Evolutionary conservation across 1,140 invertebrate species (phyloP).

Genomic region (Diachasmimorpha longicaudata): DNA sequence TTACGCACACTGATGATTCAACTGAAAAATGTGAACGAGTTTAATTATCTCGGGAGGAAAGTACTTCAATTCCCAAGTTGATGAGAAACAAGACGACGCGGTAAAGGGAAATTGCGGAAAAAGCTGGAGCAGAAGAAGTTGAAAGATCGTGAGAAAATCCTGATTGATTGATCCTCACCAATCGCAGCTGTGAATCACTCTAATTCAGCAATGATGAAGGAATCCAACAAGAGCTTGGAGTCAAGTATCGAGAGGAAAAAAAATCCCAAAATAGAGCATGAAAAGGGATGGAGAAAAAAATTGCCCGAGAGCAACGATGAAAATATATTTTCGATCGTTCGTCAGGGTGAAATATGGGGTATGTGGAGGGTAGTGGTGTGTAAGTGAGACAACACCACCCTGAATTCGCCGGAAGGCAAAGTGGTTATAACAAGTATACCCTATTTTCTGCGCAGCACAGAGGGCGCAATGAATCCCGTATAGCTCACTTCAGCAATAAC

Average conservation of each 20-base stretch:
- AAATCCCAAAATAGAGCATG: not conserved
- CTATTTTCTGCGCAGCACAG: slow-evolving; percentile 43
- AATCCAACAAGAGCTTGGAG: too few species aligned
- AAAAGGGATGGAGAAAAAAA: slow-evolving; percentile 19
- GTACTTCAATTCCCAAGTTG: not conserved
- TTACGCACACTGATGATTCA: not conserved
- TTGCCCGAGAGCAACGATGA: slow-evolving; percentile 48
- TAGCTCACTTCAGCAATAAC: not conserved
- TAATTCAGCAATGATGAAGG: too few species aligned
- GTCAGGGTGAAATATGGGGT: slow-evolving; percentile 55
- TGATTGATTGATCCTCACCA: too few species aligned
- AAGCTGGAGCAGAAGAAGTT: too few species aligned
- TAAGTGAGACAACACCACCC: slow-evolving; percentile 13
- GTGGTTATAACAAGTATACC: slow-evolving; percentile 16
- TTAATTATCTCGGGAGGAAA: not conserved
- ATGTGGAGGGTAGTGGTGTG: slow-evolving; percentile 13
- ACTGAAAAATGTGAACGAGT: not conserved
- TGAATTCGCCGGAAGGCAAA: slow-evolving; percentile 26
- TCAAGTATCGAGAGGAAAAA: not conserved
- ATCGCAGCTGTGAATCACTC: too few species aligned
- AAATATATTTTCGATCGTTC: slow-evolving; percentile 61
- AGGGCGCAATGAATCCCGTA: slow-evolving; percentile 35
- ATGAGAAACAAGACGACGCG: not conserved
- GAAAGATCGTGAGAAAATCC: too few species aligned
- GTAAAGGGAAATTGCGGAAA: not conserved